Conservation (phyloP, 2,113 vertebrate species). For the Egretta garzetta region DNA sequence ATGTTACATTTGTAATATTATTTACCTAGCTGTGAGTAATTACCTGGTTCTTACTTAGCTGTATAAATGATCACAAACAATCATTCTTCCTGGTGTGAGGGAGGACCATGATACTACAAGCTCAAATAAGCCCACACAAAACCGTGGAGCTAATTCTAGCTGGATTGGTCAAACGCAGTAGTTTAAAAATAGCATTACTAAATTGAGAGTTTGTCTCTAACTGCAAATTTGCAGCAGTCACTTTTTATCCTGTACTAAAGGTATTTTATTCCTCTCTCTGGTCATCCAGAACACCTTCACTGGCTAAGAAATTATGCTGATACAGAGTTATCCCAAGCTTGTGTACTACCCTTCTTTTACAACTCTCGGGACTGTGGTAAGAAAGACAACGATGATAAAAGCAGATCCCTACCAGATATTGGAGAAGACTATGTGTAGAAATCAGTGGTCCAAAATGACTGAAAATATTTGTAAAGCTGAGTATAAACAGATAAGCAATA, state of each 20-base stretch:
- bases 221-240: not conserved
- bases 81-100: not conserved
- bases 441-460: not conserved
- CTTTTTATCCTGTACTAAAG: not conserved
- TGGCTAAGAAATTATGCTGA: not conserved
- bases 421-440: not conserved
- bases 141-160: not conserved
- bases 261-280: not conserved
- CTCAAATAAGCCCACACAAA: not conserved
- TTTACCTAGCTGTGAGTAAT: not conserved
- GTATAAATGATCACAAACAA: conserved; percentile 23
- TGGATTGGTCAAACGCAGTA: not conserved
- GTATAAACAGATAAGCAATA: not conserved
- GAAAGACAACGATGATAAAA: not conserved
- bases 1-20: conserved; percentile 19
- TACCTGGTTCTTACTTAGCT: not conserved
- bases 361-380: not conserved
- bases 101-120: not conserved
- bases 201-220: not conserved
- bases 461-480: not conserved
- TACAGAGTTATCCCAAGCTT: not conserved
- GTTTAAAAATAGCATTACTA: not conserved
- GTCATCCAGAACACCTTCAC: not conserved
- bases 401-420: rapidly evolving
- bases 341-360: not conserved